Base-by-base conservation (phyloP, 1,140 invertebrate species). In the Uloborus diversus region DNA sequence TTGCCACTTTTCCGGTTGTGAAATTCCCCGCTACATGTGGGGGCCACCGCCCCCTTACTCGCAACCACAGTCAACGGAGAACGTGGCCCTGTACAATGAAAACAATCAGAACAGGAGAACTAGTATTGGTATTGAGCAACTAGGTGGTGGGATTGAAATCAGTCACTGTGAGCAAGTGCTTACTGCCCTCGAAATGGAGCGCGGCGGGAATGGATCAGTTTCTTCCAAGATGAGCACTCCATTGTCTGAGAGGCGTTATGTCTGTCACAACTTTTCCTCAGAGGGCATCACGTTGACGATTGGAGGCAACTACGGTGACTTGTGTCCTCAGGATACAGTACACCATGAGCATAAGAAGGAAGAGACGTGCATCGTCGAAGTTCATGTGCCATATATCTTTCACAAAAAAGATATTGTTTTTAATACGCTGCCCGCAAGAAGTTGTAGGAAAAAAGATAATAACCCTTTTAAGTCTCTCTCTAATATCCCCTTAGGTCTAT, bases 31-130 rank as follows among this genome's bases (percentile, higher is more conserved):
- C 85, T 84, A 85, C 62, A 82, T 92, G 17, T 93, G 92, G 92
- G 92, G 92, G 20, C 92, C 92, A 17, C 92, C 92, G 13, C 92
- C 92, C 2, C 92, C 92, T 0, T 93, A 93, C 83, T 92, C 91
- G 62, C 91, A 92, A 83, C 91, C 91, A 30, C 80, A 82, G 0
- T 85, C 84, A 25, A 56, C 80, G 1, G 85, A 84, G 66, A 85
- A 84, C 47, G 47, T 83, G 84, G 82, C 83, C 83, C 32, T 85
- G 84, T 76, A 76, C 35, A 25, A 32, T 25, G 71, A 76, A 35
- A 65, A 47, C 7, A 56, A 25, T 20, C 61, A 56, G n/a, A 56
- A 27, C 49, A 57, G 73, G 14, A 17, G 61, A 33, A 62, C 70
- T 62, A 20, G 11, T 11, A 23, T 56, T 5, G 73, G 49, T 4